Base-by-base conservation (phyloP, 1,140 invertebrate genomes). In the Dysdera silvatica region DNA sequence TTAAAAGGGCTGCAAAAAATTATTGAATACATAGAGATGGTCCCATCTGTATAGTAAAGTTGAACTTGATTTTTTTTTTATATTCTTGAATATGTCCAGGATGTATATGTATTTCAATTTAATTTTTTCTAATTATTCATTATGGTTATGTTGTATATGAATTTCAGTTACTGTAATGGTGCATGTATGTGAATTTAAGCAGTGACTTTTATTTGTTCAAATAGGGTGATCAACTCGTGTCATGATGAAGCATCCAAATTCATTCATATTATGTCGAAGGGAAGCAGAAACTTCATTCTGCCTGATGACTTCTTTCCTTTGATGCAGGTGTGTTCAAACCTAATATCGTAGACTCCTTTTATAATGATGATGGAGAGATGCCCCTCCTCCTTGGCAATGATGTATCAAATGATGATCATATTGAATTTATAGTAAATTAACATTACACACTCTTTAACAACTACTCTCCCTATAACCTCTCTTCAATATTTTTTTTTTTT, bases 211-310 rank as follows among this genome's bases (percentile, higher is more conserved):
- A 32, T 35, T 40, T 52, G n/a, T 59, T 23, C 75, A n/a, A n/a
- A n/a, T n/a, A 89, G 88, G 76, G 80, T 92, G 77, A 79, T 83
- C 28, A 80, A 82, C 24, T 82, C 81, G 45, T 87, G 88, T 75
- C 89, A 96, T 79, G 95, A 98, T 77, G 82, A 86, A 48, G 85
- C 91, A 2, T 88, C 91, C 8, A 83, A 88, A 69, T 98, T 99
- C 77, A 82, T 98, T 18, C 85, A 86, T 71, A 87, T 95, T 35
- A 77, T 93, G 29, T 72, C 75, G 16, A 67, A 71, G 52, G 73
- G 72, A 12, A 56, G 69, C 55, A 45, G 76, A 32, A 79, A 75
- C 68, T 81, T 80, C 70, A 66, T 84, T 28, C 67, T 79, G 16
- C 77, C 78, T 41, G 81, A 82, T 14, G 95, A 99, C 78, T 87